Evolutionary conservation across 2,113 vertebrate genomes (phyloP).

Genomic region (Sporophila hypoxantha): DNA sequence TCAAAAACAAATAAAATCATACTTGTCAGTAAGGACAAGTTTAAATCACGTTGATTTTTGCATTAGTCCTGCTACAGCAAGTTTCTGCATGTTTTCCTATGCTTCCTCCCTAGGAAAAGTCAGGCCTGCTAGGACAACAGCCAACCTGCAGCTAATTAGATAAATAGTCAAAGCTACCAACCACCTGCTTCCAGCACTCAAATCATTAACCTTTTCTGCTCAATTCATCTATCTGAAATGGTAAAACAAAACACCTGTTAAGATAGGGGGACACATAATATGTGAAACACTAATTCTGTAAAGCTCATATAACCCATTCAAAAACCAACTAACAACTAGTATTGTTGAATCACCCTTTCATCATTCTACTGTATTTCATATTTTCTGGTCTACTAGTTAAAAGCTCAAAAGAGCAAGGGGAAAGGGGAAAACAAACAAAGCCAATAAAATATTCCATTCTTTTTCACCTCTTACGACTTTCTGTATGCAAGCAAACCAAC

Average conservation of each 20-base stretch:
- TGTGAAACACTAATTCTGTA: background rate
- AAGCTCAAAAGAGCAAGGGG: background rate
- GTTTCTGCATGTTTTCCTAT: constrained; percentile 47
- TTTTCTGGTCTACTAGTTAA: background rate
- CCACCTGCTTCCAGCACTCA: constrained; percentile 56
- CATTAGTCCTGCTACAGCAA: constrained; percentile 54
- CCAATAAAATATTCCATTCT: background rate
- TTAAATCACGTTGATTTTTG: constrained; percentile 38
- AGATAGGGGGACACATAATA: background rate
- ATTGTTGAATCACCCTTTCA: background rate
- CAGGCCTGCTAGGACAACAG: constrained; percentile 43
- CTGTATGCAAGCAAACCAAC: background rate
- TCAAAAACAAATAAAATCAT: constrained; percentile 41
- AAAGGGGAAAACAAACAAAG: background rate
- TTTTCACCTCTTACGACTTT: background rate
- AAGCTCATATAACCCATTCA: background rate
- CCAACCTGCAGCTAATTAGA: constrained; percentile 55
- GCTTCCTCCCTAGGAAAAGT: constrained; percentile 5
- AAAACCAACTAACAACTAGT: background rate
- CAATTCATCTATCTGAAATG: constrained; percentile 22
- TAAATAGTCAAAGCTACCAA: constrained; percentile 48
- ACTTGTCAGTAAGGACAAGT: constrained; percentile 10
- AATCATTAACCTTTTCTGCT: constrained; percentile 54
- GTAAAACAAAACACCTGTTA: constrained; percentile 42
- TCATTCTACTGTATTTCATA: background rate